Base-by-base conservation (phyloP, 2,113 vertebrate species). In the Spea multiplicata region DNA sequence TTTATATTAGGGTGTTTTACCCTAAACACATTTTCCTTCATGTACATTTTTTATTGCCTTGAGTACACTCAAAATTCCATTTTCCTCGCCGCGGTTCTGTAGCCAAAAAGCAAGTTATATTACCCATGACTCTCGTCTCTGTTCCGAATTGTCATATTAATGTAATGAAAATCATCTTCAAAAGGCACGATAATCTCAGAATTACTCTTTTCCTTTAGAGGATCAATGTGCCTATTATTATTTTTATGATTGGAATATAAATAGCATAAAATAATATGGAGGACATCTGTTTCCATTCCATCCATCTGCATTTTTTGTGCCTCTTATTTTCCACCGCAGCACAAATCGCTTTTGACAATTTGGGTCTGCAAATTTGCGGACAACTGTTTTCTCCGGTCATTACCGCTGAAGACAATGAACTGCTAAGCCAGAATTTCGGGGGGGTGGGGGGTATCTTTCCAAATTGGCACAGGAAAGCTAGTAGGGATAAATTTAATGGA, bases 221-320 rank as follows among this genome's bases (percentile, higher is more conserved):
- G 50, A 53, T 45, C 47, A 66, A 75, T 53, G 64, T 50, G 73
- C 49, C 45, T 66, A 64, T 75, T 17, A 66, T 75, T 75, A 75
- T 45, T 75, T 75, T 75, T 75, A 75, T 65, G 73, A 66, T 49
- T 12, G 17, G 62, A 53, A 53, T 66, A 75, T 75, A 66, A 75
- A 75, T 66, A 75, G 64, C 62, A 52, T 66, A 66, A 53, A 66
- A 66, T 66, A 75, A 66, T 75, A 75, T 75, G 73, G 64, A 17
- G 7, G 17, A 61, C 73, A 66, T 75, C 73, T 66, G 73, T 49
- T 66, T 66, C 48, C 10, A 66, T 48, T 75, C 66, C 62, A 7
- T 4, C 69, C 12, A 9, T 13, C 3, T 13, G 9, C 50, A 53
- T 53, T 53, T 53, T 53, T 53, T 53, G n/a, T 53, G 6, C 10